Conservation (phyloP, 1,140 invertebrate genomes). For the Nymphalis io region DNA sequence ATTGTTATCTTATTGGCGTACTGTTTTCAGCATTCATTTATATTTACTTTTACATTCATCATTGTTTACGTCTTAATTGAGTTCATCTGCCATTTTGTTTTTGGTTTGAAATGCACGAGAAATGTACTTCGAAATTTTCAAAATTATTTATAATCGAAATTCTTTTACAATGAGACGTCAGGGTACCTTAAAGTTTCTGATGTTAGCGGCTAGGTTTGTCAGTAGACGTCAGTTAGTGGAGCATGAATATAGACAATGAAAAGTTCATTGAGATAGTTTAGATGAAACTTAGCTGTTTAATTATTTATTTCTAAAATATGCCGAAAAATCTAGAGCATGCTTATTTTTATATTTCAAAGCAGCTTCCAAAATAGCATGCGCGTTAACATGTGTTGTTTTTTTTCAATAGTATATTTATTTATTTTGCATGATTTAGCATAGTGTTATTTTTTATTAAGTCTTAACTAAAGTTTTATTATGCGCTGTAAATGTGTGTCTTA, state of each 20-base stretch:
- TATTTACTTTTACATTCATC: slow-evolving; percentile 33
- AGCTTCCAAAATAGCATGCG: slow-evolving; percentile 13
- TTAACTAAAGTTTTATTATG: slow-evolving; percentile 3
- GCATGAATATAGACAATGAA: slow-evolving; percentile 33
- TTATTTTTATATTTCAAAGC: slow-evolving; percentile 5
- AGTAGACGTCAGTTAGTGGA: slow-evolving; percentile 41
- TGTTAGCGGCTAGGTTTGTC: slow-evolving; percentile 63
- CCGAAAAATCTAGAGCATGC: slow-evolving; percentile 18
- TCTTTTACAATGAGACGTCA: slow-evolving; percentile 69
- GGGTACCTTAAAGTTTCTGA: slow-evolving; percentile 60
- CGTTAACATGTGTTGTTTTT: neutral
- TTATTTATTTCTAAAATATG: slow-evolving; percentile 6
- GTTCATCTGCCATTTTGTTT: slow-evolving; percentile 28
- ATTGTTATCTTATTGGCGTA: slow-evolving; percentile 68
- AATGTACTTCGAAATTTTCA: slow-evolving; percentile 28
- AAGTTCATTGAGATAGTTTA: neutral
- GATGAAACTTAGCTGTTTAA: neutral
- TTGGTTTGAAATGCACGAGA: slow-evolving; percentile 27
- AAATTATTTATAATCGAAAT: slow-evolving; percentile 42
- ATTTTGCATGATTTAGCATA: slow-evolving; percentile 17
- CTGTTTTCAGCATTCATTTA: slow-evolving; percentile 42
- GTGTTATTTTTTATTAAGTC: neutral
- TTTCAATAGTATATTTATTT: slow-evolving; percentile 1
- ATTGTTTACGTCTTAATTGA: slow-evolving; percentile 46
- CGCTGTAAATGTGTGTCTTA: neutral